These are phyloP conservation scores for Neomonachus schauinslandi DNA, from an alignment of 2,113 vertebrate species.

Conservation along the genomic window DNA sequence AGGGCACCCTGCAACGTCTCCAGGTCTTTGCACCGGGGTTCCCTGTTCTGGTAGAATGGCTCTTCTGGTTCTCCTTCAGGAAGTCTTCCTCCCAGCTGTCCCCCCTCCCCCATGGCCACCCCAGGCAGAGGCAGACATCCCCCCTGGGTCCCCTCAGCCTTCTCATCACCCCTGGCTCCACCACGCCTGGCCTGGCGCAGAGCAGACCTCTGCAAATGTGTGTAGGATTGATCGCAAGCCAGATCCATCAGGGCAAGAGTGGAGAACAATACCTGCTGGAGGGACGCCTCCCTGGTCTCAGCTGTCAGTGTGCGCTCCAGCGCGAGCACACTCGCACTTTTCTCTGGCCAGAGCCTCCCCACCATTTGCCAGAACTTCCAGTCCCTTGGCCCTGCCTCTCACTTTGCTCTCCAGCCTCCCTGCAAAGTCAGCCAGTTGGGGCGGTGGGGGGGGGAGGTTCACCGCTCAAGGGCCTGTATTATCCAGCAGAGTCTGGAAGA, in stretches of 20 bases:
- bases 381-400: background rate
- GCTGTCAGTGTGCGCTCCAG: background rate
- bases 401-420: background rate
- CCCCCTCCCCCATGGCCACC: no score
- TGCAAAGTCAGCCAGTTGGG: rapidly evolving
- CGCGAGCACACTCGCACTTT: background rate
- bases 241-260: background rate
- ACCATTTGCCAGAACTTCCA: background rate
- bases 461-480: background rate
- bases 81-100: background rate
- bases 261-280: background rate
- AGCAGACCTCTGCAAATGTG: background rate
- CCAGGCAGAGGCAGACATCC: background rate
- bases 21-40: background rate
- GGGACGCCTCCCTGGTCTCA: background rate
- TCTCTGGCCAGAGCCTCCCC: background rate
- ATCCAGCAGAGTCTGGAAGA: background rate
- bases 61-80: background rate
- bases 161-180: background rate
- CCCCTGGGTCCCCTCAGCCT: background rate
- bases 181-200: background rate
- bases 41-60: background rate
- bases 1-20: background rate
- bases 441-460: background rate
- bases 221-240: background rate